Conservation (phyloP, 2,113 vertebrate species). For the Alouatta palliata region DNA sequence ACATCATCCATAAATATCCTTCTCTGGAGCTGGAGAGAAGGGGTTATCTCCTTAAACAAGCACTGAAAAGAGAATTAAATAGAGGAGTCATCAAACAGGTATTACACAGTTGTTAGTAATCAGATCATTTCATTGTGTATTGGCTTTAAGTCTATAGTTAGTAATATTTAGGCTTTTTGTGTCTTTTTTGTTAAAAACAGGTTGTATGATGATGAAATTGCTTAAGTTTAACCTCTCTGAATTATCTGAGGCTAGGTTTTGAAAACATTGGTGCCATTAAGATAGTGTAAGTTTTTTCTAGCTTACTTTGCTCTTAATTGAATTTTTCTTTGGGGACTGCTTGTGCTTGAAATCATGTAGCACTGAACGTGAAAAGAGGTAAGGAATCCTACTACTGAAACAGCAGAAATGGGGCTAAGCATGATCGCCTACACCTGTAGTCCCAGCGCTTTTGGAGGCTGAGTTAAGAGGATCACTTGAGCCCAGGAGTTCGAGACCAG, state of each 20-base stretch:
- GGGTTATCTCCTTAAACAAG: conserved; percentile 95
- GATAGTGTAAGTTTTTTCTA: not conserved
- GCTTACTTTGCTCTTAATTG: not conserved
- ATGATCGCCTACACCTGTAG: too few relatives aligned
- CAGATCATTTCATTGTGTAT: not conserved
- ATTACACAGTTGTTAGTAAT: conserved; percentile 20
- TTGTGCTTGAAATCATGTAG: not conserved
- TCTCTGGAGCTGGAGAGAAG: conserved; percentile 94
- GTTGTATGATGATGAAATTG: not conserved
- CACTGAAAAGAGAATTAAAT: conserved; percentile 94
- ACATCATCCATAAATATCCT: conserved; percentile 94
- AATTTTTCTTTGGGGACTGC: not conserved
- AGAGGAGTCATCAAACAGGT: conserved; percentile 96
- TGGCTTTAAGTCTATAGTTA: not conserved
- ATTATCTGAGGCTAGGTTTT: not conserved
- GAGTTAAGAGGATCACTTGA: too few relatives aligned
- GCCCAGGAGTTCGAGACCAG: too few relatives aligned
- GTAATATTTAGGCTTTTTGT: conserved; percentile 6
- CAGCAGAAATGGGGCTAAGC: not conserved
- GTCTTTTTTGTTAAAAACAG: not conserved
- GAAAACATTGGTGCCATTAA: not conserved
- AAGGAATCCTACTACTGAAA: not conserved
- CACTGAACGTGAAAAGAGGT: not conserved
- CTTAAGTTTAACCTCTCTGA: not conserved
- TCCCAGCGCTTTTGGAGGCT: too few relatives aligned